Evolutionary conservation across 2,113 vertebrate species (phyloP).

Genomic region (Cyphomyrus plagiostoma): DNA sequence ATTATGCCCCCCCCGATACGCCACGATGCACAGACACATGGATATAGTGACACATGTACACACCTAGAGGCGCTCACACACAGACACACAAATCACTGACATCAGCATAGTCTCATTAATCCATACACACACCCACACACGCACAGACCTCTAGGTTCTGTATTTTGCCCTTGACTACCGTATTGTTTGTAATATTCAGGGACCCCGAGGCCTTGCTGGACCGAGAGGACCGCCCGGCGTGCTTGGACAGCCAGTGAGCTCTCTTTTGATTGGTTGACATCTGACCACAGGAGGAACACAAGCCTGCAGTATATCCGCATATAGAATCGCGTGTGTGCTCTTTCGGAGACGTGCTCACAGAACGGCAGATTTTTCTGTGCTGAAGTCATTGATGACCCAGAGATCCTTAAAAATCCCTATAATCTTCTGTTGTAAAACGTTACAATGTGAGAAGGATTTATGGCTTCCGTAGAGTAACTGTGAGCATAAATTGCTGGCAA

Average conservation of each 20-base stretch:
- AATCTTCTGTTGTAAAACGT: neutral
- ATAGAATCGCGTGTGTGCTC: neutral
- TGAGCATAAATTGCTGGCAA: neutral
- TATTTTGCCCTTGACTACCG: slow-evolving; percentile 30
- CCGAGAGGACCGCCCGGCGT: slow-evolving; percentile 68
- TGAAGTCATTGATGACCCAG: neutral
- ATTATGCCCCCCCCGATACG: neutral
- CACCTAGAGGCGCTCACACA: neutral
- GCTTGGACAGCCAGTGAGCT: slow-evolving; percentile 67
- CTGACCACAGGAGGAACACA: neutral
- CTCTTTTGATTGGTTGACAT: neutral
- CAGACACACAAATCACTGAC: neutral
- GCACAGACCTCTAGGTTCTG: neutral
- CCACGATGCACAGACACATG: neutral
- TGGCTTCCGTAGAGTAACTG: neutral
- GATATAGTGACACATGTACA: neutral
- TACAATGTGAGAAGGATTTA: slow-evolving; percentile 1
- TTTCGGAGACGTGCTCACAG: neutral
- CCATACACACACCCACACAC: slow-evolving; percentile 2
- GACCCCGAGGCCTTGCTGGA: slow-evolving; percentile 72
- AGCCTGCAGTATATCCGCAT: neutral
- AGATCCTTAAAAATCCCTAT: neutral
- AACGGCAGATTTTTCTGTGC: neutral
- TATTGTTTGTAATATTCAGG: slow-evolving; percentile 56
- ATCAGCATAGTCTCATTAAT: neutral